Evolutionary conservation across 1,140 invertebrate species (phyloP).

Genomic region (Brachionus manjavacas): DNA sequence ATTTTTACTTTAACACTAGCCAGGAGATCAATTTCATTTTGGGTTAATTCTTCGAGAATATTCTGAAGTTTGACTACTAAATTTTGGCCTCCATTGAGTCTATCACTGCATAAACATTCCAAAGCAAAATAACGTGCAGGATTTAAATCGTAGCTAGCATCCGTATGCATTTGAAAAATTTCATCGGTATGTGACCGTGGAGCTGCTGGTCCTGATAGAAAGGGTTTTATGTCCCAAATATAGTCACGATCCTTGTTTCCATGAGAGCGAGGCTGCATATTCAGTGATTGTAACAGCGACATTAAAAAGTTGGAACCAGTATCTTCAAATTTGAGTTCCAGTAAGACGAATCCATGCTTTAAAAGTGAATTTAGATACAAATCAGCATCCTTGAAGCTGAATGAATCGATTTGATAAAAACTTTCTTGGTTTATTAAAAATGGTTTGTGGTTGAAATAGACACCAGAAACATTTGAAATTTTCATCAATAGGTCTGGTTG

Average conservation of each 20-base stretch:
- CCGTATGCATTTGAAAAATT: slow-evolving; percentile 6
- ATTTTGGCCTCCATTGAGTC: not conserved
- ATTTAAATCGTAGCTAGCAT: slow-evolving; percentile 5
- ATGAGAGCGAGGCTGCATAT: not conserved
- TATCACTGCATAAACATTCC: not conserved
- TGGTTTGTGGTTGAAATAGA: slow-evolving; percentile 1
- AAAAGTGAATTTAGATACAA: not conserved
- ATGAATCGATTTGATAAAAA: not conserved
- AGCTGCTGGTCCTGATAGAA: too few species aligned
- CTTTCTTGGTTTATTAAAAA: not conserved
- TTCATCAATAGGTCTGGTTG: not conserved
- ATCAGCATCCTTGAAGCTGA: not conserved
- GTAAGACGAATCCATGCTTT: not conserved
- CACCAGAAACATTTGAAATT: not conserved
- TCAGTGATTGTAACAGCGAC: not conserved
- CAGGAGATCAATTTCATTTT: not conserved
- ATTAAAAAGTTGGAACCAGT: not conserved
- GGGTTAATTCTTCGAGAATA: not conserved
- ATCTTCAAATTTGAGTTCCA: not conserved
- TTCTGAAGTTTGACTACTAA: not conserved
- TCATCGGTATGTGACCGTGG: slow-evolving; percentile 23
- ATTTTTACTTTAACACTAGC: not conserved
- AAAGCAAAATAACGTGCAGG: slow-evolving; percentile 9
- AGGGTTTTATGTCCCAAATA: slow-evolving; percentile 16
- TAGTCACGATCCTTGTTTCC: not conserved